Evolutionary conservation across 1,140 invertebrate species (phyloP).

Genomic region (Pomacea maculata): DNA sequence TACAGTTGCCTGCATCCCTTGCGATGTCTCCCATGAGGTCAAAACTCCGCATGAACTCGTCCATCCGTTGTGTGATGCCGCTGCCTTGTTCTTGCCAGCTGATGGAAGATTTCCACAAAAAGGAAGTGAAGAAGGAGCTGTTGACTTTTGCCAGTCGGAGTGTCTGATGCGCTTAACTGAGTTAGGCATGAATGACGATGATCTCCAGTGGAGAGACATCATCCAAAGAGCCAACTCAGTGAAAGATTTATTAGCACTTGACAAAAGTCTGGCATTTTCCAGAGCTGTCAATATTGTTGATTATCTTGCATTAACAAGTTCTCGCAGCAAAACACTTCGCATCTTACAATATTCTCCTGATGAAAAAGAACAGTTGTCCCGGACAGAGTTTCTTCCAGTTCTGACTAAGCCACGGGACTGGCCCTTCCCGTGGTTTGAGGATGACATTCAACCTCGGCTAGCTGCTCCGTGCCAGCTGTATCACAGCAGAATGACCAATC

Average conservation of each 20-base stretch:
- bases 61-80: conserved; percentile 5
- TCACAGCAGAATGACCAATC: not conserved
- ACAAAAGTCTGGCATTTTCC: not conserved
- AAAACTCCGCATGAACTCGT: conserved; percentile 19
- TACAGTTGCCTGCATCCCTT: conserved; percentile 6
- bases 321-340: not conserved
- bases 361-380: conserved; percentile 10
- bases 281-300: conserved; percentile 19
- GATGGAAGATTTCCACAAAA: conserved; percentile 24
- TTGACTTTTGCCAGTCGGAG: not conserved
- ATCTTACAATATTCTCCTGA: not conserved
- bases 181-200: conserved; percentile 32
- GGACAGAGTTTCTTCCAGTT: conserved; percentile 33
- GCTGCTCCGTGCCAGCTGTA: conserved; percentile 10
- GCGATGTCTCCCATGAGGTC: not conserved
- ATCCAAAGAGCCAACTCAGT: conserved; percentile 22
- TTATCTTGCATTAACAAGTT: conserved; percentile 17
- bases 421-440: conserved; percentile 28
- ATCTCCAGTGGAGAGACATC: conserved; percentile 26
- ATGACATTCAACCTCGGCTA: conserved; percentile 4
- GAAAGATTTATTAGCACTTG: not conserved
- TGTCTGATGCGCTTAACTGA: conserved; percentile 9
- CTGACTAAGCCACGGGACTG: conserved; percentile 27
- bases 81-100: conserved; percentile 1
- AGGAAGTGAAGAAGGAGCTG: not conserved